Conservation (phyloP, 1,140 invertebrate genomes). For the Halyomorpha halys region DNA sequence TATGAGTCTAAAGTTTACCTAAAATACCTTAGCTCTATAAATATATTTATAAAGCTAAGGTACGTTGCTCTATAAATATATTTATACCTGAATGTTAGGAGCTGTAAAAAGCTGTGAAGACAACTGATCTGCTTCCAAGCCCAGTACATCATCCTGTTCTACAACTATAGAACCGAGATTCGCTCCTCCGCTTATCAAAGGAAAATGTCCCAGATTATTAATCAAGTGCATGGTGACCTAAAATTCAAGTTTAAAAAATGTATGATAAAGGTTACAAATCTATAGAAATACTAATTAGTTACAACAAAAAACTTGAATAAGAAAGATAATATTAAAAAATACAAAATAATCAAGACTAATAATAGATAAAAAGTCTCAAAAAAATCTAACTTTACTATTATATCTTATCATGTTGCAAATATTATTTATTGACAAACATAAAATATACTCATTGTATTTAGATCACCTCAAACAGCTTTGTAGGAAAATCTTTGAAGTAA, state of each 20-base stretch:
- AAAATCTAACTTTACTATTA: too few species aligned
- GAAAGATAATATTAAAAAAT: neutral
- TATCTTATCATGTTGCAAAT: too few species aligned
- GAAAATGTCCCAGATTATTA: slow-evolving; percentile 81
- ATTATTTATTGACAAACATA: too few species aligned
- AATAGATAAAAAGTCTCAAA: too few species aligned
- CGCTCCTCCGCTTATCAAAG: slow-evolving; percentile 75
- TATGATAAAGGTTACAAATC: neutral
- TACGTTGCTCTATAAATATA: too few species aligned
- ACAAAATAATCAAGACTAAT: too few species aligned
- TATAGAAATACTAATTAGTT: neutral
- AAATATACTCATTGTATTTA: too few species aligned
- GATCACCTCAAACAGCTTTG: too few species aligned
- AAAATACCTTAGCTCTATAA: too few species aligned
- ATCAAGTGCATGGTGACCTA: slow-evolving; percentile 65
- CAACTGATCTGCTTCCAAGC: slow-evolving; percentile 58
- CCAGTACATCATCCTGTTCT: slow-evolving; percentile 84
- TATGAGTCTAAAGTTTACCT: too few species aligned
- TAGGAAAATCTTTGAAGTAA: too few species aligned
- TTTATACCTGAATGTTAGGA: slow-evolving; percentile 62
- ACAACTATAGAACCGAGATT: slow-evolving; percentile 74
- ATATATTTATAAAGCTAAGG: too few species aligned
- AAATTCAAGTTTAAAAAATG: slow-evolving; percentile 19
- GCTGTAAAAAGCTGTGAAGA: slow-evolving; percentile 68
- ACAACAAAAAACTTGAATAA: neutral